A percentile compares a stretch with the other conserved stretches of the same genome.
Conservation (phyloP, 2,113 vertebrate species). For the Vicugna pacos region DNA sequence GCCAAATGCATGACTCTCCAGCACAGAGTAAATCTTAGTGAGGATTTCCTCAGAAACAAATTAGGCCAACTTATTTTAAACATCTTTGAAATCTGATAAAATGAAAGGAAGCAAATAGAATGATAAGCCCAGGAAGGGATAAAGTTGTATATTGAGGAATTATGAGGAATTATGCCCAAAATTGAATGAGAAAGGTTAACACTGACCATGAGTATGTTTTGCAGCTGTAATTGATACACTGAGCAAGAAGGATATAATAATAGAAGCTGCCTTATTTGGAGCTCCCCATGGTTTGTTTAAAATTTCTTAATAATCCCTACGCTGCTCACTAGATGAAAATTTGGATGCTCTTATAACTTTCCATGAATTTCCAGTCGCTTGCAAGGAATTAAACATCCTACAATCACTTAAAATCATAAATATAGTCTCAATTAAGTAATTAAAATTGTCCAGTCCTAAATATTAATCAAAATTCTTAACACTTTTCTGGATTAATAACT, state of each 20-base stretch:
- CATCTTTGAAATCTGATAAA: conserved; percentile 49
- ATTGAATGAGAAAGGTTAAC: background rate
- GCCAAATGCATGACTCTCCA: background rate
- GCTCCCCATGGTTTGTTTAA: background rate
- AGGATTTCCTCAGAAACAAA: conserved; percentile 57
- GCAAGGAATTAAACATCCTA: background rate
- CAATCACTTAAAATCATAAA: conserved; percentile 8
- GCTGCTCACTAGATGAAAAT: background rate
- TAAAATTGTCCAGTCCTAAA: background rate
- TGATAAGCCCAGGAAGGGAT: background rate
- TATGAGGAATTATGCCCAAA: background rate
- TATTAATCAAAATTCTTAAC: background rate
- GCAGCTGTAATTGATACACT: background rate
- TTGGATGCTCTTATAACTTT: background rate
- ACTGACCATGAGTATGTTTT: background rate
- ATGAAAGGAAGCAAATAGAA: conserved; percentile 4
- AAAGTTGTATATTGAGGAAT: background rate
- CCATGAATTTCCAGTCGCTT: background rate
- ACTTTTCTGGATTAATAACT: background rate
- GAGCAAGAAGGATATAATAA: background rate
- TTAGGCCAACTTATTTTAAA: conserved; percentile 61
- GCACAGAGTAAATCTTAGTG: background rate
- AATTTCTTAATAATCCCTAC: background rate
- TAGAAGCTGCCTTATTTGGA: background rate
- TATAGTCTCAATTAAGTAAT: background rate